phyloP scores from a whole-genome alignment of 2,888 invertebrate genomes.

The Tubulanus polymorphus region DNA sequence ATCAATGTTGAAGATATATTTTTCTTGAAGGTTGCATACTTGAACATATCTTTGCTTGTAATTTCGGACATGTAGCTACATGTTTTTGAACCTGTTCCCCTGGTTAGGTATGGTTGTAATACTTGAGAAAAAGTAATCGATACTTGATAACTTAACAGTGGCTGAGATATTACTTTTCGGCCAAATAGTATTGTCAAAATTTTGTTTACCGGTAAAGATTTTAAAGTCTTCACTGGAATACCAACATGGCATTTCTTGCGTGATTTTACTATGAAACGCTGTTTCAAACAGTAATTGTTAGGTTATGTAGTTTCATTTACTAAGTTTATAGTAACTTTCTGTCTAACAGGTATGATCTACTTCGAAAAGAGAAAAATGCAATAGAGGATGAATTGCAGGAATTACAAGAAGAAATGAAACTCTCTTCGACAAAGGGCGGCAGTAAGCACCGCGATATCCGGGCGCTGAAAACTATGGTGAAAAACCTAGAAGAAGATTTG shows the following conservation, averaged over 20 bases:
- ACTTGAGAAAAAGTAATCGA: no score
- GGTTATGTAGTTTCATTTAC: not conserved
- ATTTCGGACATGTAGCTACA: no score
- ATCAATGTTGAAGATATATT: not conserved
- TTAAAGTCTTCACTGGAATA: constrained; percentile 2
- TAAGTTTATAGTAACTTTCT: no score
- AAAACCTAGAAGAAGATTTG: constrained; percentile 46
- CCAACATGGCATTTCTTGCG: not conserved
- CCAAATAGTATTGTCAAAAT: no score
- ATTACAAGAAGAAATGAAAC: constrained; percentile 37
- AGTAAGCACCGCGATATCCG: constrained; percentile 40
- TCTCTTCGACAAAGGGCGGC: constrained; percentile 30
- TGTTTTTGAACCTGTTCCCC: no score
- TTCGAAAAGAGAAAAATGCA: constrained; percentile 43
- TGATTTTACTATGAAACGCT: not conserved
- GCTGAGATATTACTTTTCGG: no score
- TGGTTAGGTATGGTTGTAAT: no score
- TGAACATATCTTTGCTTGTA: no score
- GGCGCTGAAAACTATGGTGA: constrained; percentile 41
- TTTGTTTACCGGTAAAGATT: no score
- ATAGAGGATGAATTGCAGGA: constrained; percentile 40
- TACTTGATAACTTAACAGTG: no score
- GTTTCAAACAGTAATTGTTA: not conserved
- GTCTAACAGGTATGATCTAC: constrained; percentile 25
- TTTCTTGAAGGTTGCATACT: no score